A percentile compares a stretch with the other conserved stretches of the same genome.
Evolutionary conservation across 2,113 vertebrate genomes (phyloP).

Genomic region (Carassius gibelio): DNA sequence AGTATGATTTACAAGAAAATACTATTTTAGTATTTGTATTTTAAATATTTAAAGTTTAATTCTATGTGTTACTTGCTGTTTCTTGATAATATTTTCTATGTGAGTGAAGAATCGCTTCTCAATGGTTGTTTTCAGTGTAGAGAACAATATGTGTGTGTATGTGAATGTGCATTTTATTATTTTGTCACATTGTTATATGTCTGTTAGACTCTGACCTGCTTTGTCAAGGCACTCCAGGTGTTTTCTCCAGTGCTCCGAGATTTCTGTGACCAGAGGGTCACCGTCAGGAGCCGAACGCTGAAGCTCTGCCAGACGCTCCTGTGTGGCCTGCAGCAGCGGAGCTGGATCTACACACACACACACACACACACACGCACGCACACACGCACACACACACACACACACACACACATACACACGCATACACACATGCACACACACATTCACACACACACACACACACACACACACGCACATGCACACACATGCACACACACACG

Average conservation of each 20-base stretch:
- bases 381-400: conserved; percentile 34
- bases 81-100: too few relatives aligned
- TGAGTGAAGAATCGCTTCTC: too few relatives aligned
- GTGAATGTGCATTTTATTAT: not conserved
- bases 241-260: conserved; percentile 83
- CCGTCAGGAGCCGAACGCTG: conserved; percentile 79
- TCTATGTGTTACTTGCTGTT: too few relatives aligned
- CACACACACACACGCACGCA: not conserved
- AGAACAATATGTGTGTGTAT: not conserved
- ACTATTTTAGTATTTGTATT: too few relatives aligned
- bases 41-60: too few relatives aligned
- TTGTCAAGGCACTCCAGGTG: conserved; percentile 78
- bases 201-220: conserved; percentile 77
- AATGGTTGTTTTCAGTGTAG: not conserved
- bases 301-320: conserved; percentile 84
- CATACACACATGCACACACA: conserved; percentile 45
- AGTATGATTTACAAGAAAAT: too few relatives aligned
- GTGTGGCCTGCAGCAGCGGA: conserved; percentile 86
- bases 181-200: not conserved
- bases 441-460: conserved; percentile 30
- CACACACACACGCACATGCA: conserved; percentile 40
- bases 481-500: not conserved
- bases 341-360: conserved; percentile 77
- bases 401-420: not conserved
- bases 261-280: conserved; percentile 75